A percentile compares a stretch with the other conserved stretches of the same genome.
phyloP scores from a whole-genome alignment of 92 coral and sea anemone genomes.

The Siderastrea radians region DNA sequence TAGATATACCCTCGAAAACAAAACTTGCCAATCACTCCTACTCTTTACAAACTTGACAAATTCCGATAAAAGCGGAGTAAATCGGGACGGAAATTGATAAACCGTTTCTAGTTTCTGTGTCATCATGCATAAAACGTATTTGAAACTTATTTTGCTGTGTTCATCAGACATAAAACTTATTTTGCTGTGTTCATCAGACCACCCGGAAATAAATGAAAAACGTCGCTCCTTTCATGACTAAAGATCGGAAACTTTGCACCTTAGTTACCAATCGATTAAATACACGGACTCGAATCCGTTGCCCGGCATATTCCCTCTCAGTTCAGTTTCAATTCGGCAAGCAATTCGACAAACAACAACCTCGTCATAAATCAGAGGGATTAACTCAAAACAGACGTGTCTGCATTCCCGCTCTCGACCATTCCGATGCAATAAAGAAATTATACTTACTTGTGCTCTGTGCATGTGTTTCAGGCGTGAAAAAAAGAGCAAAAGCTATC shows the following conservation, averaged over 20 bases:
- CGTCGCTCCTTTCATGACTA: neutral
- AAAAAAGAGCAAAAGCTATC: neutral
- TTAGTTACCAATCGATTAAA: neutral
- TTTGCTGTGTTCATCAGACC: neutral
- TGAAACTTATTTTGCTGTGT: too few species aligned
- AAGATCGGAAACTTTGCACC: neutral
- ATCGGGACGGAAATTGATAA: too few species aligned
- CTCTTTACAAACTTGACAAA: too few species aligned
- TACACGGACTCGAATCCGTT: neutral
- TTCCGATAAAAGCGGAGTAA: too few species aligned
- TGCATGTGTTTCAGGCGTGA: slow-evolving; percentile 3
- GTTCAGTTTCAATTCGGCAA: neutral
- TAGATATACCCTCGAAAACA: too few species aligned
- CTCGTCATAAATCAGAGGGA: neutral
- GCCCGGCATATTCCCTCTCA: neutral
- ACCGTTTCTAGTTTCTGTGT: too few species aligned
- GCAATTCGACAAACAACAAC: neutral
- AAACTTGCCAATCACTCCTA: too few species aligned
- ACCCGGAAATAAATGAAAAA: slow-evolving; percentile 28
- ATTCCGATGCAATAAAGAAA: too few species aligned
- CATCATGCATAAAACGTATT: too few species aligned
- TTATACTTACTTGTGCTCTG: slow-evolving; percentile 8
- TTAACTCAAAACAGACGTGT: neutral
- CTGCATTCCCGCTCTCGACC: neutral
- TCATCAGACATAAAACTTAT: neutral